phyloP scores from a whole-genome alignment of 2,797 vertebrate species.

The Acanthornis magna region DNA sequence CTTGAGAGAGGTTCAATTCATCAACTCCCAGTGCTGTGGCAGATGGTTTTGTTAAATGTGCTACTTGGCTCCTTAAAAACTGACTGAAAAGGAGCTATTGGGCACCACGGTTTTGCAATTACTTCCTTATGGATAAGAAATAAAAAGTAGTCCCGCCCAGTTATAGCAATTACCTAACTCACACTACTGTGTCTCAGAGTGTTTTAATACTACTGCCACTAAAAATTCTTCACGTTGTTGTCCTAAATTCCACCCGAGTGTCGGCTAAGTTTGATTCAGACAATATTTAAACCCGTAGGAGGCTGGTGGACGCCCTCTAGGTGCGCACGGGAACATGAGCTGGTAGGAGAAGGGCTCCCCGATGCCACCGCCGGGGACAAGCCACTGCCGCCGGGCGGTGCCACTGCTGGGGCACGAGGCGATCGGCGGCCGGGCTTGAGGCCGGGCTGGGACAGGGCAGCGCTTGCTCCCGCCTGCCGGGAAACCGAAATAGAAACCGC shows the following conservation, averaged over 20 bases:
- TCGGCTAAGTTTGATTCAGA: not conserved
- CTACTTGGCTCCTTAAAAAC: not conserved
- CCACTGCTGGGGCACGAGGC: not conserved
- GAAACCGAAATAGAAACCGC: constrained; percentile 40
- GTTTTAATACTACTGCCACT: not conserved
- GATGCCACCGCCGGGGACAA: not conserved
- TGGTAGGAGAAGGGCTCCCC: accelerated
- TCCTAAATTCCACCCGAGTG: not conserved
- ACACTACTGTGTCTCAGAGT: accelerated
- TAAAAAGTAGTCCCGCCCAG: not conserved
- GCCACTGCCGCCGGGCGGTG: not conserved
- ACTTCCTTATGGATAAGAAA: not conserved
- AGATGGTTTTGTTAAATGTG: not conserved
- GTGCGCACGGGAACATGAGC: accelerated
- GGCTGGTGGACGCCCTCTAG: not conserved
- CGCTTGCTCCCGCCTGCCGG: not conserved
- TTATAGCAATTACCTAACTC: not conserved
- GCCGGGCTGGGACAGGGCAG: not conserved
- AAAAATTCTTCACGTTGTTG: not conserved
- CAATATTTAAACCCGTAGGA: not conserved
- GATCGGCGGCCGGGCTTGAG: not conserved
- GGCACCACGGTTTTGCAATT: not conserved
- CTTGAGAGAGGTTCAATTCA: not conserved
- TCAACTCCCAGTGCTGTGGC: not conserved
- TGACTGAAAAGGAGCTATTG: not conserved